phyloP scores from a whole-genome alignment of 2,888 invertebrate species.

The Tetrapedia diversipes region DNA sequence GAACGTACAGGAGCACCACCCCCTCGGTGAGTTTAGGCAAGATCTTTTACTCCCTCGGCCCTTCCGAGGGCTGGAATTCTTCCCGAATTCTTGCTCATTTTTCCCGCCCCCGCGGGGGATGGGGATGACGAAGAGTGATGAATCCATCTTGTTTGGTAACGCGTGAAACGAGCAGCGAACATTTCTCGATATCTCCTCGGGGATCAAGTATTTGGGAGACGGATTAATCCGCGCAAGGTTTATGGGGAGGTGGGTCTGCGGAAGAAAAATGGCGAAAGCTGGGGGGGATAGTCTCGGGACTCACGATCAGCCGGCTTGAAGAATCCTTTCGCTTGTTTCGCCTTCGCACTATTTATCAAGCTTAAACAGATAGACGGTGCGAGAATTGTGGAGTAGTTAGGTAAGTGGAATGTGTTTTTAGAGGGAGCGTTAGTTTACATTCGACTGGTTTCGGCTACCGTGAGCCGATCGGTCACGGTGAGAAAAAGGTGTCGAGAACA shows the following conservation, averaged over 20 bases:
- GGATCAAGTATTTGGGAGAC: too few species aligned
- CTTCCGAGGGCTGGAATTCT: neutral
- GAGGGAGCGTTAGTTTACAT: neutral
- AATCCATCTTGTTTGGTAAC: too few species aligned
- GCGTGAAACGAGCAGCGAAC: neutral
- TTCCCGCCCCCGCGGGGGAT: neutral
- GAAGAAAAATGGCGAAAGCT: too few species aligned
- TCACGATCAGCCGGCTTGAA: too few species aligned
- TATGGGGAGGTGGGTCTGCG: too few species aligned
- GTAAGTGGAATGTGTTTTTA: too few species aligned
- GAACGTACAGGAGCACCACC: slow-evolving; percentile 73
- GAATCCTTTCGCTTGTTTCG: too few species aligned
- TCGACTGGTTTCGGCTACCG: slow-evolving; percentile 34
- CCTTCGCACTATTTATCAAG: too few species aligned
- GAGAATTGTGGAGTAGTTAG: too few species aligned
- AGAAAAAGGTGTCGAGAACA: slow-evolving; percentile 40
- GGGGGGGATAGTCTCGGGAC: too few species aligned
- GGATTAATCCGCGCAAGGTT: too few species aligned
- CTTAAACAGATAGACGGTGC: too few species aligned
- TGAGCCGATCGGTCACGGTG: slow-evolving; percentile 44
- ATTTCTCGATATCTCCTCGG: neutral
- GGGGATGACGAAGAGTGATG: neutral
- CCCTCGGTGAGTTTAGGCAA: slow-evolving; percentile 79
- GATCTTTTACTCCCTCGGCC: neutral
- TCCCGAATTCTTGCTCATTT: neutral